Conservation (phyloP, 2,113 vertebrate species). For the Procapra przewalskii region DNA sequence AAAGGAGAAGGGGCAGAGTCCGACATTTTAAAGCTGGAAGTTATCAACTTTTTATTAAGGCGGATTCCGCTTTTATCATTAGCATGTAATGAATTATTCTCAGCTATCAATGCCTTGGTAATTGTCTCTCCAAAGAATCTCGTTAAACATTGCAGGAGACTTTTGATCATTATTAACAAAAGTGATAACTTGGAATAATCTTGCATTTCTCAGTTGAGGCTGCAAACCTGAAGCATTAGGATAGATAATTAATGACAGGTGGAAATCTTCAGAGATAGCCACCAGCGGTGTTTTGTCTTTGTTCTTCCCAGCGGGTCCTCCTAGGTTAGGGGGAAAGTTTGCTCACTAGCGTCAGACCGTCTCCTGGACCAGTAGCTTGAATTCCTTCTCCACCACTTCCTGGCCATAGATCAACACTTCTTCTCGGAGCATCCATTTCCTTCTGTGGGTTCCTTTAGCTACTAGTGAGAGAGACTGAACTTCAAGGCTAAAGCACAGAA, state of each 20-base stretch:
- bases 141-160: conserved; percentile 43
- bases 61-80: conserved; percentile 26
- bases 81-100: conserved; percentile 60
- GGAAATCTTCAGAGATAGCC: background rate
- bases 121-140: conserved; percentile 58
- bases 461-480: background rate
- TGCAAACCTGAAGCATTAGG: background rate
- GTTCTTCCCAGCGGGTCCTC: background rate
- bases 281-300: background rate
- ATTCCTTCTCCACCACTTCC: background rate
- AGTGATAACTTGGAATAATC: conserved; percentile 40
- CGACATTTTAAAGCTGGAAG: background rate
- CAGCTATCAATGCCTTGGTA: conserved; percentile 41
- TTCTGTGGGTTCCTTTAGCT: background rate
- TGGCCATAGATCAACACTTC: background rate
- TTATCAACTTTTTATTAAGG: conserved; percentile 50
- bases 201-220: background rate
- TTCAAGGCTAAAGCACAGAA: background rate
- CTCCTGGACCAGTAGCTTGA: background rate
- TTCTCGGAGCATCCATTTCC: background rate
- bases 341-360: no score
- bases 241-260: background rate
- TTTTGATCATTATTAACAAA: conserved; percentile 67
- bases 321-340: background rate
- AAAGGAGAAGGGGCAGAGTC: background rate